Evolutionary conservation across 2,888 invertebrate species (phyloP), one percentile per base, ranked within the genome.

Genomic region (Sicus ferrugineus): DNA sequence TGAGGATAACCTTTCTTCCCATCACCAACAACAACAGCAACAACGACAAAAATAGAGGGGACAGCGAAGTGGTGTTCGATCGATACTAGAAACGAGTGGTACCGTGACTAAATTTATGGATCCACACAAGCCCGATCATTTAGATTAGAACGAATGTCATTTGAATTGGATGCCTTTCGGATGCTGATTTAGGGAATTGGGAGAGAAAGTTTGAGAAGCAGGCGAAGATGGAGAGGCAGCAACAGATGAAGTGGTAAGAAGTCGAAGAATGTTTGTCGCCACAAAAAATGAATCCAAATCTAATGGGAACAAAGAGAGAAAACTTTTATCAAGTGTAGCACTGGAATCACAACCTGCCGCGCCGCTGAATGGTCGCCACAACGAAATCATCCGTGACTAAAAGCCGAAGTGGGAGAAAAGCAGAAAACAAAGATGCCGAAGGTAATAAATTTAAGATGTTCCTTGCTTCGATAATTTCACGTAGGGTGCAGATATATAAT

Each of bases 91-190:
- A 28, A 52, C 62, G 30, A 63, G 46, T 61, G 64, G 31, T 31
- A 59, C 69, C 59, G 69, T 61, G 59, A 58, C 59, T 59, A 65
- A 69, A 69, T 69, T 69, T 69, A 69, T 69, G n/a, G 65, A 65
- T 31, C 23, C 14, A 54, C 23, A 38, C 59, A 30, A 54, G 48
- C 21, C 14, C 67, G 59, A 67, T 67, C 67, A 48, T 16, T 28
- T 14, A 26, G 67, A 67, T 67, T 59, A 67, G 46, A 34, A 5
- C 48, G 46, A n/a, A 1, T 11, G 16, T 46, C 28, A 46, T 46
- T 58, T 56, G 59, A 48, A 67, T 67, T 59, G 59, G 58, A 16
- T 58, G 16, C 26, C 34, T 19, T 52, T 21, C 2, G 23, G 7
- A 31, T 1, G 52, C 23, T 11, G 9, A 64, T 23, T 14, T n/a